Conservation (phyloP, 2,113 vertebrate genomes). For the Pandion haliaetus region DNA sequence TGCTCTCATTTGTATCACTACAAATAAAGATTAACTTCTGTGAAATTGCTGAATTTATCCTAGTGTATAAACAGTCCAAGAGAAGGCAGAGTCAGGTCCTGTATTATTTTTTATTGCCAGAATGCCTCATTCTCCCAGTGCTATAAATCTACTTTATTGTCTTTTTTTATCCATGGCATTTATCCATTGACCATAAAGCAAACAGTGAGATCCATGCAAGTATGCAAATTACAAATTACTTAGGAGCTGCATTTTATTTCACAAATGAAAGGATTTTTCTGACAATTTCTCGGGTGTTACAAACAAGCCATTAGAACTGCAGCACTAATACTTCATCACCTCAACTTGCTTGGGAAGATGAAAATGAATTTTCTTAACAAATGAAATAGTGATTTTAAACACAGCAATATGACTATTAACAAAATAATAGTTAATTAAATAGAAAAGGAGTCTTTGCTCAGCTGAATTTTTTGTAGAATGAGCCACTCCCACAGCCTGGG, state of each 20-base stretch:
- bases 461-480: neutral
- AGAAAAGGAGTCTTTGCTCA: neutral
- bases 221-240: neutral
- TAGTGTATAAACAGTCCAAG: neutral
- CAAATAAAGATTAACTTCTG: slow-evolving; percentile 33
- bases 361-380: neutral
- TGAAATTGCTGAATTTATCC: slow-evolving; percentile 32
- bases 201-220: neutral
- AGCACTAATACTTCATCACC: neutral
- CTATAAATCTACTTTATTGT: slow-evolving; percentile 25
- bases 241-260: neutral
- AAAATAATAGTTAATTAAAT: neutral
- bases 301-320: neutral
- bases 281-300: neutral
- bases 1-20: neutral
- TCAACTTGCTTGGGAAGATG: neutral
- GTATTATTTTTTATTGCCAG: slow-evolving; percentile 30
- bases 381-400: neutral
- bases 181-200: neutral
- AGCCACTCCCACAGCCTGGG: neutral
- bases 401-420: neutral
- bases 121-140: neutral
- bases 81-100: neutral
- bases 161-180: neutral
- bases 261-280: slow-evolving; percentile 12